These are phyloP conservation scores for Pantala flavescens DNA, from an alignment of 1,140 invertebrate genomes.

Conservation along the genomic window DNA sequence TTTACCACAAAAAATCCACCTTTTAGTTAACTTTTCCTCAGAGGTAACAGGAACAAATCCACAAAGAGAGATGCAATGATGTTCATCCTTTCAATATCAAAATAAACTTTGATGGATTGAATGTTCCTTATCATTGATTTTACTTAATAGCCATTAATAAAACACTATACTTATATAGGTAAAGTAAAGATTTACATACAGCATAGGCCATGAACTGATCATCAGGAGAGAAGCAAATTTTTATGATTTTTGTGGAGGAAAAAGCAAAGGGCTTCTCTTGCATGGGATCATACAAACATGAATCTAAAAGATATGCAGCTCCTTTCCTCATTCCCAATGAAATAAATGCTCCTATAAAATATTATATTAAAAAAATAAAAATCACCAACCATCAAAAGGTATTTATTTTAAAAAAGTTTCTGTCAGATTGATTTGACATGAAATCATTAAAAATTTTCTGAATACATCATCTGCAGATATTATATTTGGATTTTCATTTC, in stretches of 20 bases:
- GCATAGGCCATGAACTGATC: conserved; percentile 41
- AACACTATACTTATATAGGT: too few relatives aligned
- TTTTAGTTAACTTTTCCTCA: not conserved
- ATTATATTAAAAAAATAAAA: too few relatives aligned
- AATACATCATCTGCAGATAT: too few relatives aligned
- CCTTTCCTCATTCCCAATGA: conserved; percentile 38
- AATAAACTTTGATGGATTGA: too few relatives aligned
- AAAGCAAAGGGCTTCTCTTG: conserved; percentile 36
- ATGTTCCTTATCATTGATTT: too few relatives aligned
- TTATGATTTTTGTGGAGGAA: conserved; percentile 34
- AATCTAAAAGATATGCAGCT: conserved; percentile 42
- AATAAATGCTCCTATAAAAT: too few relatives aligned
- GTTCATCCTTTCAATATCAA: not conserved
- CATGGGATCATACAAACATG: conserved; percentile 38
- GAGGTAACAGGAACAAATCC: not conserved
- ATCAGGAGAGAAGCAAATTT: conserved; percentile 40
- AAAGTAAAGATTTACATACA: conserved; percentile 32
- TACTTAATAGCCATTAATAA: too few relatives aligned
- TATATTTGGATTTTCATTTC: too few relatives aligned
- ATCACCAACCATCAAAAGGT: too few relatives aligned
- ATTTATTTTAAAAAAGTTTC: too few relatives aligned
- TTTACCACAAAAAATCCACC: not conserved
- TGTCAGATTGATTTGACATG: too few relatives aligned
- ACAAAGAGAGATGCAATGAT: not conserved
- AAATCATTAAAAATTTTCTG: too few relatives aligned